Base-by-base conservation (phyloP, 92 coral and sea anemone genomes). In the Meandrina meandrites region DNA sequence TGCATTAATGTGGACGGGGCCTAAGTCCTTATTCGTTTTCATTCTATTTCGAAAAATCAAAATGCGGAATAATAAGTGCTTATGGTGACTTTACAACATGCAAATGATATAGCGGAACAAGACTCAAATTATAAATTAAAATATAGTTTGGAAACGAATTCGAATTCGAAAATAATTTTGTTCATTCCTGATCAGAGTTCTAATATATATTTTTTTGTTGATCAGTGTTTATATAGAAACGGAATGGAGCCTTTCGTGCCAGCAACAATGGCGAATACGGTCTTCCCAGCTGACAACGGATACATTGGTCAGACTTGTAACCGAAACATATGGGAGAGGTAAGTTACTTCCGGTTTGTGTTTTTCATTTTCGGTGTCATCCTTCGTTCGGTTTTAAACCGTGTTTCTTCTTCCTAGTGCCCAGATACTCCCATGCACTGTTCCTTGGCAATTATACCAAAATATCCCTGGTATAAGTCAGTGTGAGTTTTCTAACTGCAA, bases 401-500 rank as follows among this genome's bases (percentile, higher is more conserved):
- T 28, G 19, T 15, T 64, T 81, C 36, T 81, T 66, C 53, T 37
- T 12, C 13, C 14, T 47, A 66, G 75, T 18, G 42, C 70, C 54
- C 42, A 37, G 2, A n/a, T 62, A 35, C 36, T 16, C 64, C 42
- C 82, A 11, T 11, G 50, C 18, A 8, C 82, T 14, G 45, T 60
- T 64, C 56, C 73, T 2, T 80, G 84, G 75, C 84, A 15, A 36
- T 27, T 81, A 27, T 40, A 60, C 51, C 15, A 53, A 62, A 53
- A 81, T 31, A n/a, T 16, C 4, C 37, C 84, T 14, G 13, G 16
- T 17, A 21, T 37, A 64, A 37, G 37, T 17, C 58, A 66, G 22
- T 24, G 84, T 40, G 75, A 81, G 40, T n/a, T 81, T 42, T 37
- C 36, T 32, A 64, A 10, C 75, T 81, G n/a, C 34, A 66, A 17